Evolutionary conservation across 2,888 invertebrate genomes (phyloP), one percentile per base, ranked within the genome.

Genomic region (Criorhina ranunculi): DNA sequence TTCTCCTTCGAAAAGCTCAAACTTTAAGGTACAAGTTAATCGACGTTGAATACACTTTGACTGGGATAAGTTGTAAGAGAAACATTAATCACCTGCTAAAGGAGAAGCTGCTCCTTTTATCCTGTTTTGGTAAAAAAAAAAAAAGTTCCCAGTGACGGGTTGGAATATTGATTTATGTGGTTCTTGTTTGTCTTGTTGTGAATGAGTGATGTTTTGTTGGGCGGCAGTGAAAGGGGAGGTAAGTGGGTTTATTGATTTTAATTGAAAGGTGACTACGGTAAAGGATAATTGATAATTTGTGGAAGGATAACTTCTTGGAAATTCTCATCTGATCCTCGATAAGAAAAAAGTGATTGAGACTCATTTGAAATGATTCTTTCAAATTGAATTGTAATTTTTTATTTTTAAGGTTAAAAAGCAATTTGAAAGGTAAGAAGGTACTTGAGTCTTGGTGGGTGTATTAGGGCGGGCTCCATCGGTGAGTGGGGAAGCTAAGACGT

Each of bases 1-100:
- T 31, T n/a, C n/a, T n/a, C 55, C 49, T 57, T 37, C n/a, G 31
- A 35, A n/a, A n/a, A 2, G 24, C 24, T 24, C 8, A 51, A 44
- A 33, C 44, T 53, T 72, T 60, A 59, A 24, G 60, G 40, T 19
- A n/a, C 8, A 33, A 66, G 42, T 72, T 72, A 70, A 77, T 72
- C 55, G 77, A 59, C 57, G 33, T 44, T 72, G 59, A 64, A 60
- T 81, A 57, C 12, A 66, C 35, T 59, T 42, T 33, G 11, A 7
- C 15, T 4, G 33, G 11, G 9, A n/a, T 5, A n/a, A n/a, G 49
- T 64, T 66, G 53, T 70, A n/a, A n/a, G 35, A 17, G 55, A 8
- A 9, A 66, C 37, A 59, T 67, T 59, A 76, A 66, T 59, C 66
- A 66, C 31, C 37, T 29, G 37, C 24, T 1, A 44, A 46, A 17